These are phyloP conservation scores for Psittacus erithacus DNA, from an alignment of 2,113 vertebrate species.

Conservation along the genomic window DNA sequence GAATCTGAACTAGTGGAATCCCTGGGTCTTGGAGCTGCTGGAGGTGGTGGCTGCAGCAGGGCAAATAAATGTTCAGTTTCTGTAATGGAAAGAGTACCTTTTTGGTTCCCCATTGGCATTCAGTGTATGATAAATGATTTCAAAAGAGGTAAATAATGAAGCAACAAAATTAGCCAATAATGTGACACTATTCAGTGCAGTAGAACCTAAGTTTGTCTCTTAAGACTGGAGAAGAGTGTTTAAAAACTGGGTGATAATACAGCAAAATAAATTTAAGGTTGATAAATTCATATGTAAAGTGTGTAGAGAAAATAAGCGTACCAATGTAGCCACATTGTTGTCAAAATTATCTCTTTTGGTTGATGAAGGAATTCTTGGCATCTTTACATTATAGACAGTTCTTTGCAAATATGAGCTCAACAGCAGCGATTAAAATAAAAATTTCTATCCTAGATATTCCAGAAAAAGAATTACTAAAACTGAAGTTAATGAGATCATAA, in stretches of 20 bases:
- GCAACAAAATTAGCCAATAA: neutral
- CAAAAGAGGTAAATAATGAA: neutral
- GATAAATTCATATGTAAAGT: neutral
- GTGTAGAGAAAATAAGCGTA: neutral
- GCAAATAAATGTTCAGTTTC: neutral
- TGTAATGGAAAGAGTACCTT: neutral
- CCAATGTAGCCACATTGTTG: neutral
- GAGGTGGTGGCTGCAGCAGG: neutral
- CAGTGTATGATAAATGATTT: neutral
- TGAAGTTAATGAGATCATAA: neutral
- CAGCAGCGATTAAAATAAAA: neutral
- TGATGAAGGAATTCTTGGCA: neutral
- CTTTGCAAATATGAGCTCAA: neutral
- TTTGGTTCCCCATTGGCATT: neutral
- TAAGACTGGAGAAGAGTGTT: neutral
- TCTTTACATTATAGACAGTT: neutral
- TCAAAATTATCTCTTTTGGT: neutral
- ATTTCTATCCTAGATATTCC: neutral
- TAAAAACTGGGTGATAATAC: neutral
- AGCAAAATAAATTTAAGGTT: neutral
- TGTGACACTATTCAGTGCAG: neutral
- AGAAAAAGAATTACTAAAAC: neutral
- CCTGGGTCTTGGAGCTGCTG: neutral
- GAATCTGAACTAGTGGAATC: neutral
- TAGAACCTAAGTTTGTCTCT: neutral